Evolutionary conservation across 2,797 vertebrate species (phyloP).

Genomic region (Pterois miles): DNA sequence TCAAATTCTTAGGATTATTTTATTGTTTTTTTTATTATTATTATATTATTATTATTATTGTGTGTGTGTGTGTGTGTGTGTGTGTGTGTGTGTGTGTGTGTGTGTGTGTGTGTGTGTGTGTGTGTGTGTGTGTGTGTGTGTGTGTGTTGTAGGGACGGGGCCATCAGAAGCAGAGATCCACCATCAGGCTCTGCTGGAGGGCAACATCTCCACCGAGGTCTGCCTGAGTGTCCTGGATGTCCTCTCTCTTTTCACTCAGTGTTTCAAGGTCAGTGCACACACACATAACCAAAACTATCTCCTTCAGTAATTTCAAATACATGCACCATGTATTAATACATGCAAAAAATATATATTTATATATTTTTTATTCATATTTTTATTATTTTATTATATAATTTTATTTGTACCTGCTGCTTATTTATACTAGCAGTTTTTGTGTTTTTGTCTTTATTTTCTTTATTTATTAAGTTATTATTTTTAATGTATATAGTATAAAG

Average conservation of each 20-base stretch:
- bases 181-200: conserved; percentile 94
- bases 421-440: too few relatives aligned
- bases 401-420: too few relatives aligned
- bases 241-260: conserved; percentile 92
- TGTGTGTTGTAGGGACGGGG: conserved; percentile 79
- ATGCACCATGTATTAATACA: too few relatives aligned
- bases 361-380: too few relatives aligned
- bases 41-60: too few relatives aligned
- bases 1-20: too few relatives aligned
- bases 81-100: background rate
- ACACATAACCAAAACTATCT: too few relatives aligned
- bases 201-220: conserved; percentile 92
- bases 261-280: conserved; percentile 89
- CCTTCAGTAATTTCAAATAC: too few relatives aligned
- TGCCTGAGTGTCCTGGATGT: conserved; percentile 92
- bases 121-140: background rate
- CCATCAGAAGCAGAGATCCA: conserved; percentile 92
- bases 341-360: too few relatives aligned
- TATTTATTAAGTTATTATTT: background rate
- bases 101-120: background rate
- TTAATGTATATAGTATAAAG: background rate
- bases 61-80: background rate
- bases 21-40: too few relatives aligned
- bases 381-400: too few relatives aligned
- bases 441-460: too few relatives aligned